Conservation (phyloP, 2,797 vertebrate species). For the Moxostoma hubbsi region DNA sequence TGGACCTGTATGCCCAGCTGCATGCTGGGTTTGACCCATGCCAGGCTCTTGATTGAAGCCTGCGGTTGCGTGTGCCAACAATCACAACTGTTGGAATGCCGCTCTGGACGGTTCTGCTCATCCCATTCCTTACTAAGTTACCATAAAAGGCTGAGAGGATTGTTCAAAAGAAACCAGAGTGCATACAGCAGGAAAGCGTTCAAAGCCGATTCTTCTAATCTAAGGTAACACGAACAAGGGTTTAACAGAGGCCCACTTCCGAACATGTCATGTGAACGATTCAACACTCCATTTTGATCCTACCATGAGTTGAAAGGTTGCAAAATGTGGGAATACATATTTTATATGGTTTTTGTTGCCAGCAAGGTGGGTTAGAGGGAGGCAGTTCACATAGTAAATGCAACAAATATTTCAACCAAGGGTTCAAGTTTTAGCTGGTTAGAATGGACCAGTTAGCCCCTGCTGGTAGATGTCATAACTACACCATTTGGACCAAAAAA, state of each 20-base stretch:
- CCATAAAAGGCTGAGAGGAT: conserved; percentile 63
- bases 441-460: too few species aligned
- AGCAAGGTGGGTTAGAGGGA: not conserved
- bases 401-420: too few species aligned
- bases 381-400: too few species aligned
- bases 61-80: conserved; percentile 50
- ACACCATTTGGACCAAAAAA: too few species aligned
- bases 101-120: conserved; percentile 34
- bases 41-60: conserved; percentile 59
- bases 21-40: conserved; percentile 36
- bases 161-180: conserved; percentile 40
- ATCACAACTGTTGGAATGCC: conserved; percentile 61
- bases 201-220: conserved; percentile 26
- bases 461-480: too few species aligned
- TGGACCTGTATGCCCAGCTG: conserved; percentile 56
- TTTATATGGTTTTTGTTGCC: not conserved
- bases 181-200: conserved; percentile 28
- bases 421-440: too few species aligned
- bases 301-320: not conserved
- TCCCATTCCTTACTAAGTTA: conserved; percentile 58
- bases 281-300: not conserved
- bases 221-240: conserved; percentile 20
- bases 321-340: not conserved
- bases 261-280: not conserved
- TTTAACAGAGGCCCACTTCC: not conserved